Conservation (phyloP, 2,797 vertebrate genomes). For the Semaprochilodus insignis region DNA sequence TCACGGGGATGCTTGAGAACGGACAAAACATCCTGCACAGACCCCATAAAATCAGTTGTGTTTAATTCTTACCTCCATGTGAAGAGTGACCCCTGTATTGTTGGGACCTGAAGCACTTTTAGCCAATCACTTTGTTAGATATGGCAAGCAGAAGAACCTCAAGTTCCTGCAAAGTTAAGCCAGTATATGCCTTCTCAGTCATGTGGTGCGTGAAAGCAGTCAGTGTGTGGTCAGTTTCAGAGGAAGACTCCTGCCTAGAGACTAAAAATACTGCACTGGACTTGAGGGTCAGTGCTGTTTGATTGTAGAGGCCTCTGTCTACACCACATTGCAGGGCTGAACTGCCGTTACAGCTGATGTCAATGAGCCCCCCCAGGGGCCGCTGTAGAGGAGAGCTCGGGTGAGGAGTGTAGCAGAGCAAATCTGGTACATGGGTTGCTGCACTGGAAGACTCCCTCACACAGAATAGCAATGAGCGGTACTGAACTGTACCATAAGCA, state of each 20-base stretch:
- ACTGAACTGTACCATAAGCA: neutral
- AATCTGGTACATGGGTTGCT: neutral
- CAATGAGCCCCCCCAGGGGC: neutral
- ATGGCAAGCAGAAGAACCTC: no score
- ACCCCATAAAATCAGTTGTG: no score
- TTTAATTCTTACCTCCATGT: no score
- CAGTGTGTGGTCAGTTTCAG: slow-evolving; percentile 1
- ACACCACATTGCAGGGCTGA: neutral
- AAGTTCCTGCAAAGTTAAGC: no score
- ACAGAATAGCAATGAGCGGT: slow-evolving; percentile 4
- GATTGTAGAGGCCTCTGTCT: neutral
- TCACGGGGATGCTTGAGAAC: no score
- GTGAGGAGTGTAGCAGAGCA: slow-evolving; percentile 2
- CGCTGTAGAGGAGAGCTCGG: neutral
- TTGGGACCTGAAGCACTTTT: no score
- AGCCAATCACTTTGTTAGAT: no score
- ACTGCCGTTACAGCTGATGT: neutral
- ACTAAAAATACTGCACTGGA: neutral
- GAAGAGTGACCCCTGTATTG: no score
- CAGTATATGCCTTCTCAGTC: neutral
- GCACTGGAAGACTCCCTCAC: neutral
- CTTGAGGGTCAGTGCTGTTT: neutral
- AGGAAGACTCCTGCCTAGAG: neutral
- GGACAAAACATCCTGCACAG: no score
- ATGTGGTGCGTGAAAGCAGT: neutral